Percentiles rank a stretch among this genome's conserved stretches.
These are phyloP conservation scores for Drosophila pseudoananassae DNA, from an alignment of 1,140 invertebrate species.

Conservation along the genomic window DNA sequence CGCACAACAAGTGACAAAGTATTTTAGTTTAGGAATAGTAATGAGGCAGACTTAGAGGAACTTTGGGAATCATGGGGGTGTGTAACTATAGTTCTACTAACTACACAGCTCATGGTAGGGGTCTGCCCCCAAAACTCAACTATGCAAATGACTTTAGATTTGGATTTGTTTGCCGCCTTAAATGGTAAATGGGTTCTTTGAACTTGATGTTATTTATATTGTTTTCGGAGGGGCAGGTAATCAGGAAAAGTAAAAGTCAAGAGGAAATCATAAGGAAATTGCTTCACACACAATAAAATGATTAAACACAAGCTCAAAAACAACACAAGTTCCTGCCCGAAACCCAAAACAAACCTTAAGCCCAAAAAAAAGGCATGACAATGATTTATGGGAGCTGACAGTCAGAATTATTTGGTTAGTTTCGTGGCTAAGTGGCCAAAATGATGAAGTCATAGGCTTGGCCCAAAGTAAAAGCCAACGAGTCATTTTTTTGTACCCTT, in stretches of 20 bases:
- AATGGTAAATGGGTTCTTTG: conserved; percentile 53
- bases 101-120: conserved; percentile 25
- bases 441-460: conserved; percentile 67
- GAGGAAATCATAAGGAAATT: conserved; percentile 44
- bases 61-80: conserved; percentile 8
- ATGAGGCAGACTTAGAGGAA: too few relatives aligned
- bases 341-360: conserved; percentile 33
- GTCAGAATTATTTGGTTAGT: conserved; percentile 47
- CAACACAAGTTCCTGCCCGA: conserved; percentile 1
- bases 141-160: conserved; percentile 54
- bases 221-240: conserved; percentile 4
- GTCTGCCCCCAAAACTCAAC: background rate
- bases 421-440: conserved; percentile 23
- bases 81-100: conserved; percentile 13
- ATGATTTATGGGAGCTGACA: conserved; percentile 67
- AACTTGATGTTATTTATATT: conserved; percentile 24
- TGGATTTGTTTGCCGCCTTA: conserved; percentile 7
- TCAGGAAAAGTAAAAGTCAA: conserved; percentile 38
- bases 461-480: conserved; percentile 1
- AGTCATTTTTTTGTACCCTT: background rate
- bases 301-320: conserved; percentile 30
- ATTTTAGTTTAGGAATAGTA: background rate
- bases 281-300: conserved; percentile 43
- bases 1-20: conserved; percentile 64
- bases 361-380: conserved; percentile 35